Evolutionary conservation across 1,140 invertebrate genomes (phyloP).

Genomic region (Cotesia chilonis): DNA sequence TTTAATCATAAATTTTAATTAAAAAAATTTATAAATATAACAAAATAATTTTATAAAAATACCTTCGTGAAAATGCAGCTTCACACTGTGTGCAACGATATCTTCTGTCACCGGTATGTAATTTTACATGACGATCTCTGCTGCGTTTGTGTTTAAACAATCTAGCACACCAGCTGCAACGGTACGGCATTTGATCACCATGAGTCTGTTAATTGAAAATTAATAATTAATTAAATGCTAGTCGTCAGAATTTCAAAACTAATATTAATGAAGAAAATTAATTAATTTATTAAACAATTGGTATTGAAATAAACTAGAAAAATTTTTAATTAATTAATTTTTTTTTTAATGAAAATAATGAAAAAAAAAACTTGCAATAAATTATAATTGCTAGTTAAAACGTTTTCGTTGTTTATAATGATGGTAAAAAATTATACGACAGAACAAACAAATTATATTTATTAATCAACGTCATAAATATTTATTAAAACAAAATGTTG

Average conservation of each 20-base stretch:
- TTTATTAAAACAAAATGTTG: too few relatives aligned
- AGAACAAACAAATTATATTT: too few relatives aligned
- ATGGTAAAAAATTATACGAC: too few relatives aligned
- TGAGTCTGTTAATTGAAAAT: constrained; percentile 75
- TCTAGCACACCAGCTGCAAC: constrained; percentile 87
- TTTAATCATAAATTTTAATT: too few relatives aligned
- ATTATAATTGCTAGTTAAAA: too few relatives aligned
- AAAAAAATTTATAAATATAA: too few relatives aligned
- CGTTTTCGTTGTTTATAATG: too few relatives aligned
- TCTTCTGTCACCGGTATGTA: constrained; percentile 94
- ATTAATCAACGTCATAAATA: too few relatives aligned
- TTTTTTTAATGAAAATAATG: too few relatives aligned
- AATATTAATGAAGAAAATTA: constrained; percentile 13
- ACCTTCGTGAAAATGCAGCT: constrained; percentile 92
- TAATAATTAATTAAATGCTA: constrained; percentile 9
- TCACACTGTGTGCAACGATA: constrained; percentile 92
- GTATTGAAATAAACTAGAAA: too few relatives aligned
- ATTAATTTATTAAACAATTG: not conserved
- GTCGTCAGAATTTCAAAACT: not conserved
- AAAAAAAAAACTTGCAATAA: too few relatives aligned
- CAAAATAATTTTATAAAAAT: constrained; percentile 44
- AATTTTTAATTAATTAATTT: too few relatives aligned
- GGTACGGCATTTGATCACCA: constrained; percentile 88
- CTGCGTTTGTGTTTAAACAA: constrained; percentile 95
- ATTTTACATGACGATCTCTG: constrained; percentile 91